A percentile compares a stretch with the other conserved stretches of the same genome.
Conservation (phyloP, 2,797 vertebrate species). For the Emydoidea blandingii region DNA sequence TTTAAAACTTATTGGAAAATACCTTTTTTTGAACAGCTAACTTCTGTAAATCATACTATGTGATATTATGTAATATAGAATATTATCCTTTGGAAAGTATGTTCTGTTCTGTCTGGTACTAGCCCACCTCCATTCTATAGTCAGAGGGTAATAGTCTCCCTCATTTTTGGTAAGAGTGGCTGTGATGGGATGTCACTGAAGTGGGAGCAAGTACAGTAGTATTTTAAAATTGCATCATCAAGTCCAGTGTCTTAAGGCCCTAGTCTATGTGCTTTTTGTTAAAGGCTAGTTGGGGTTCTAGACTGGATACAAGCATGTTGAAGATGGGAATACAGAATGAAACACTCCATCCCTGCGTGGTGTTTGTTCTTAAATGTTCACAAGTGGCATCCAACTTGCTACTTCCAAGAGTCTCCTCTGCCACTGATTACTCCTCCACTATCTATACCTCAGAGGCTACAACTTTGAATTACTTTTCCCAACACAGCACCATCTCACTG, state of each 20-base stretch:
- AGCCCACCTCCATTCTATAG: not conserved
- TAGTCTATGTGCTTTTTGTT: not conserved
- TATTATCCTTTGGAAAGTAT: not conserved
- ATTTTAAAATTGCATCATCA: not conserved
- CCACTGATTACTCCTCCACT: rapidly evolving
- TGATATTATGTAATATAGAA: not conserved
- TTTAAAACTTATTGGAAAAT: not conserved
- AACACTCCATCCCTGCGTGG: not conserved
- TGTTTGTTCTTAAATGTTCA: not conserved
- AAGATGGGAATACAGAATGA: not conserved
- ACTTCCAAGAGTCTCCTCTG: not conserved
- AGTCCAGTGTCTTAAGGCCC: not conserved
- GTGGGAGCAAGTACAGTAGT: not conserved
- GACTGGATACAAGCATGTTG: not conserved
- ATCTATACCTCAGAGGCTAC: rapidly evolving
- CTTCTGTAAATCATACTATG: not conserved
- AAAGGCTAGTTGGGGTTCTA: not conserved
- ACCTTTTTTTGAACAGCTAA: not conserved
- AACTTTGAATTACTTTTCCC: not conserved
- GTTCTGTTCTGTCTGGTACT: not conserved
- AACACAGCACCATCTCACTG: not conserved
- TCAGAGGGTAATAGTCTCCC: not conserved
- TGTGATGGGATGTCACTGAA: not conserved
- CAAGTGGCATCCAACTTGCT: not conserved
- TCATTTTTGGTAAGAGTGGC: not conserved